phyloP scores from a whole-genome alignment of 2,888 invertebrate species.

The Cephalotes varians region DNA sequence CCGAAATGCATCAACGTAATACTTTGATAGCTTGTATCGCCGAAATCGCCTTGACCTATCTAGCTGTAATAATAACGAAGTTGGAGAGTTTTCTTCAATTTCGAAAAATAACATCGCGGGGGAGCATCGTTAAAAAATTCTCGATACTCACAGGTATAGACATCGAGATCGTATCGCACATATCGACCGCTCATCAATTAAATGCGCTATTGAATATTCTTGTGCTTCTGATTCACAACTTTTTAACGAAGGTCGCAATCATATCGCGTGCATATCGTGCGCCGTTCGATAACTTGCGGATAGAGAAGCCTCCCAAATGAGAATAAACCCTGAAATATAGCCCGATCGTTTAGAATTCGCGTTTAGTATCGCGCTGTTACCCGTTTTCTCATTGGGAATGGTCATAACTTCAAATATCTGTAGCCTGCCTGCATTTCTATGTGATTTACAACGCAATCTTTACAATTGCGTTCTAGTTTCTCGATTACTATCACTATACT shows the following conservation, averaged over 20 bases:
- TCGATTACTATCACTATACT: not conserved
- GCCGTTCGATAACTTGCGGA: slow-evolving; percentile 1
- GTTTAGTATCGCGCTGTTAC: slow-evolving; percentile 21
- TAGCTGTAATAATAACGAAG: slow-evolving; percentile 33
- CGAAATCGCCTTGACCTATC: slow-evolving; percentile 44
- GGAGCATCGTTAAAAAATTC: slow-evolving; percentile 33
- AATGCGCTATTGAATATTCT: slow-evolving; percentile 27
- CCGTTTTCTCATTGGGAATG: slow-evolving; percentile 21
- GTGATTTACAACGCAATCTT: slow-evolving; percentile 43
- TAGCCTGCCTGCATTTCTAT: slow-evolving; percentile 24
- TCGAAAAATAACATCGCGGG: slow-evolving; percentile 47
- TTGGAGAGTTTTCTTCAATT: slow-evolving; percentile 43
- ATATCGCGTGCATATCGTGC: slow-evolving; percentile 22
- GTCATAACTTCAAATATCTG: slow-evolving; percentile 53
- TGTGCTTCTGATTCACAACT: slow-evolving; percentile 7
- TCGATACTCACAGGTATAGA: not conserved
- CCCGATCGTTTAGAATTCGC: slow-evolving; percentile 26
- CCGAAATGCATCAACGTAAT: slow-evolving; percentile 37
- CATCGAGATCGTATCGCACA: slow-evolving; percentile 30
- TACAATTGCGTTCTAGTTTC: slow-evolving; percentile 19
- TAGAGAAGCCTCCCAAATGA: slow-evolving; percentile 7
- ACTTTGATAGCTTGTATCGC: slow-evolving; percentile 21
- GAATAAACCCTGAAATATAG: slow-evolving; percentile 39
- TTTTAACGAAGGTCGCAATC: slow-evolving; percentile 39
- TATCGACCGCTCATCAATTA: slow-evolving; percentile 48